phyloP scores from a whole-genome alignment of 1,140 invertebrate genomes.

The Antheraea mylitta region DNA sequence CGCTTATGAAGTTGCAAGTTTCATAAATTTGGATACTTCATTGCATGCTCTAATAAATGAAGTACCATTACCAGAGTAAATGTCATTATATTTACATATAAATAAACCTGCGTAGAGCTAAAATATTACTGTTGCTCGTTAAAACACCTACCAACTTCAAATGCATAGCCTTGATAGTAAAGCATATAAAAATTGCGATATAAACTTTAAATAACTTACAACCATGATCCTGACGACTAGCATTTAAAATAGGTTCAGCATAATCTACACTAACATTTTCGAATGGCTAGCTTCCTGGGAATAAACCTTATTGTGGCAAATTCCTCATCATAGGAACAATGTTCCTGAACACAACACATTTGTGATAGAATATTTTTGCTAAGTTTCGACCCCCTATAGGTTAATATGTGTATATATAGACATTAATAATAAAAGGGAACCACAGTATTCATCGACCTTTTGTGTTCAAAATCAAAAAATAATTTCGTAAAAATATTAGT shows the following conservation, averaged over 20 bases:
- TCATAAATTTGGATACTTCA: too few species aligned
- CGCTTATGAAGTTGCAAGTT: too few species aligned
- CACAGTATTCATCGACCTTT: background rate
- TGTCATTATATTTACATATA: conserved; percentile 40
- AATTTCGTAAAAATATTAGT: background rate
- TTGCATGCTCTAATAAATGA: too few species aligned
- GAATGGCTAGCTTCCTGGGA: background rate
- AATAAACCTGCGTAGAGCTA: conserved; percentile 15
- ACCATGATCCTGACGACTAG: background rate
- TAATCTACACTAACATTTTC: conserved; percentile 4
- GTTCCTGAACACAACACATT: background rate
- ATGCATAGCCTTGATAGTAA: background rate
- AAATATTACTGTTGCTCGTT: conserved; percentile 22
- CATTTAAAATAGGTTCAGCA: background rate
- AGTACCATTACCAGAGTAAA: conserved; percentile 19
- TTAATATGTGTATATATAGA: conserved; percentile 4
- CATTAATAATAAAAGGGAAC: background rate
- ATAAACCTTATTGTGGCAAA: background rate
- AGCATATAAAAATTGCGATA: conserved; percentile 1
- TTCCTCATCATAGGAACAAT: too few species aligned
- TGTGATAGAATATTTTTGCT: background rate
- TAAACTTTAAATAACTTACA: conserved; percentile 2
- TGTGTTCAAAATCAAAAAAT: conserved; percentile 6
- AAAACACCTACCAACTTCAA: conserved; percentile 39
- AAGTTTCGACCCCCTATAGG: conserved; percentile 9